Conservation (phyloP, 2,113 vertebrate genomes). For the Phocoena sinus region DNA sequence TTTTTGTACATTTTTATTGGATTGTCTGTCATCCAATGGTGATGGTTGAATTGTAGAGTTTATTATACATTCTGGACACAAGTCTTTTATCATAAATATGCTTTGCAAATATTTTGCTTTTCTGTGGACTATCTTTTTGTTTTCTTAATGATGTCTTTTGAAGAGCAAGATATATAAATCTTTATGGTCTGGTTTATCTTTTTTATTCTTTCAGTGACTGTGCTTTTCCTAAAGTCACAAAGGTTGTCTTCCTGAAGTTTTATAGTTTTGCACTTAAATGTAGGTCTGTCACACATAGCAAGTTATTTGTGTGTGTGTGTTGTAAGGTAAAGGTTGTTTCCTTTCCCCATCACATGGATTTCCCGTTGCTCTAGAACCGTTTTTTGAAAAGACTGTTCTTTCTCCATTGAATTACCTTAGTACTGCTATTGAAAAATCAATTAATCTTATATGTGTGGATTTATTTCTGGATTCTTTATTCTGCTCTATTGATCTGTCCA, state of each 20-base stretch:
- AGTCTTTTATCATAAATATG: background rate
- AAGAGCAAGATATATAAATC: background rate
- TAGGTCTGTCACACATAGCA: background rate
- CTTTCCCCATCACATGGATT: background rate
- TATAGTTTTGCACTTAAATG: background rate
- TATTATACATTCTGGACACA: background rate
- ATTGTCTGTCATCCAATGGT: background rate
- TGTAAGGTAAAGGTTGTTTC: background rate
- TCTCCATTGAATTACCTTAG: background rate
- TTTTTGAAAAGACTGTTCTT: background rate
- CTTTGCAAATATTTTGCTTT: background rate
- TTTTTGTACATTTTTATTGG: background rate
- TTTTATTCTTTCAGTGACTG: background rate
- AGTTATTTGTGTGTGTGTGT: background rate
- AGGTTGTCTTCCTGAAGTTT: background rate
- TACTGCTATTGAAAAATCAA: background rate
- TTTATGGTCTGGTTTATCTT: background rate
- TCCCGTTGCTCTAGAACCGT: background rate
- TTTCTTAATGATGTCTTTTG: background rate
- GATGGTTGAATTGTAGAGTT: background rate
- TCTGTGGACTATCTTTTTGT: background rate
- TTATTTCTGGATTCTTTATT: background rate
- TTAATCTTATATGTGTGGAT: background rate
- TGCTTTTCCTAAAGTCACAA: background rate
- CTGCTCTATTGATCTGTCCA: background rate